Evolutionary conservation across 1,140 invertebrate species (phyloP).

Genomic region (Mycetomoellerius zeteki): DNA sequence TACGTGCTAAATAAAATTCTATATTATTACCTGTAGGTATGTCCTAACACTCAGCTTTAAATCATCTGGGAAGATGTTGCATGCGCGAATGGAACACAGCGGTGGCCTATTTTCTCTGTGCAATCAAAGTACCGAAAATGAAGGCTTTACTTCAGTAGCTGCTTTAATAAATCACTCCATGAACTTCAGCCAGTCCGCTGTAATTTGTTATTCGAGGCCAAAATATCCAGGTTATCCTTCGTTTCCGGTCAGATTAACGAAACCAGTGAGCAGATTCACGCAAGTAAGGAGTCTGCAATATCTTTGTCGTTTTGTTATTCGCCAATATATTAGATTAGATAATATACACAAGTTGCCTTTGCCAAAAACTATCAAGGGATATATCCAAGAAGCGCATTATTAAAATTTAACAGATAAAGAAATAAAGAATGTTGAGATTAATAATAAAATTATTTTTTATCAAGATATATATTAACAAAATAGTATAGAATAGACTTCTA

Average conservation of each 20-base stretch:
- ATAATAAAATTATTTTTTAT: slow-evolving; percentile 47
- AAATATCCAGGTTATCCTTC: slow-evolving; percentile 90
- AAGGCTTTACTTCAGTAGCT: slow-evolving; percentile 90
- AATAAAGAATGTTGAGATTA: slow-evolving; percentile 6
- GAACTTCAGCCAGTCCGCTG: slow-evolving; percentile 89
- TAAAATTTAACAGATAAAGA: slow-evolving; percentile 68
- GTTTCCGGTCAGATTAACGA: slow-evolving; percentile 92
- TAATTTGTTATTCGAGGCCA: slow-evolving; percentile 92
- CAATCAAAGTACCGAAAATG: slow-evolving; percentile 88
- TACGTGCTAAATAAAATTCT: neutral
- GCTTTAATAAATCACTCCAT: slow-evolving; percentile 92
- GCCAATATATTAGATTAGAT: slow-evolving; percentile 91
- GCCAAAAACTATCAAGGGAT: slow-evolving; percentile 90
- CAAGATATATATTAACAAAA: slow-evolving; percentile 27
- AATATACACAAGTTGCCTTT: slow-evolving; percentile 92
- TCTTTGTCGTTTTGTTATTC: slow-evolving; percentile 92
- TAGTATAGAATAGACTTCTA: slow-evolving; percentile 11
- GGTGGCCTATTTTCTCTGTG: slow-evolving; percentile 90
- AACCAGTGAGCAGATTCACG: slow-evolving; percentile 92
- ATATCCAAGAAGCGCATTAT: slow-evolving; percentile 89
- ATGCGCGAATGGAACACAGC: slow-evolving; percentile 91
- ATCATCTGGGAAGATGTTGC: slow-evolving; percentile 91
- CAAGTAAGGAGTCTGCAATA: slow-evolving; percentile 92
- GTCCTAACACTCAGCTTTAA: slow-evolving; percentile 92
- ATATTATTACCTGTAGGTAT: slow-evolving; percentile 83